A percentile compares a stretch with the other conserved stretches of the same genome.
Evolutionary conservation across 23 tunicate species (phyloP).

Genomic region (Aplidium turbinatum): DNA sequence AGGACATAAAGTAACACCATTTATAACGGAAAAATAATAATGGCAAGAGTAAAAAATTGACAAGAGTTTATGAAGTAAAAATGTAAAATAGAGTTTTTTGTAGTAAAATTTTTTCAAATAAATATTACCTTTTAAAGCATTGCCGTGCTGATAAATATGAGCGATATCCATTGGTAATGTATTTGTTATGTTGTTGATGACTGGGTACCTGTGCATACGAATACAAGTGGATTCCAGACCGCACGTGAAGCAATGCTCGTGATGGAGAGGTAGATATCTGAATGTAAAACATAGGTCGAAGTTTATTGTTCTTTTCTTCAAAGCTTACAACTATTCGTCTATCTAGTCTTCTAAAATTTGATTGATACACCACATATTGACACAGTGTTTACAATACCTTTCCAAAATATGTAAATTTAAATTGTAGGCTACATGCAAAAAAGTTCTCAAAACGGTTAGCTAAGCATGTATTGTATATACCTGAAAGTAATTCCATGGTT

Average conservation of each 20-base stretch:
- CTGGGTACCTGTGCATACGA: conserved; percentile 52
- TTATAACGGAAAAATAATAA: no score
- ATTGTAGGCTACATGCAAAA: no score
- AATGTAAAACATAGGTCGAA: no score
- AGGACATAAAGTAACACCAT: no score
- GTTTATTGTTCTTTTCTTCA: no score
- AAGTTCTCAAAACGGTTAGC: no score
- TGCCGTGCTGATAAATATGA: conserved; percentile 77
- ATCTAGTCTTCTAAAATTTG: no score
- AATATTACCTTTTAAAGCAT: conserved; percentile 60
- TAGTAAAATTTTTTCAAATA: background rate
- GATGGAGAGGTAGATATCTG: conserved; percentile 38
- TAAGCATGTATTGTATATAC: background rate
- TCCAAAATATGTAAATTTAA: no score
- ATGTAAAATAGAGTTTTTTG: background rate
- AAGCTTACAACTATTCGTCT: no score
- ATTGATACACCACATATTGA: background rate
- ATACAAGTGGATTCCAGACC: conserved; percentile 53
- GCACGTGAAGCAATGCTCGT: conserved; percentile 41
- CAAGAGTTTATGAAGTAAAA: no score
- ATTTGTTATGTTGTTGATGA: conserved; percentile 60
- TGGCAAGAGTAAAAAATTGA: no score
- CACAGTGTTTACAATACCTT: background rate
- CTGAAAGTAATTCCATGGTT: conserved; percentile 39
- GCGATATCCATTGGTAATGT: conserved; percentile 72